These are phyloP conservation scores for Cynocephalus volans DNA, from an alignment of 2,113 vertebrate species.

Conservation along the genomic window DNA sequence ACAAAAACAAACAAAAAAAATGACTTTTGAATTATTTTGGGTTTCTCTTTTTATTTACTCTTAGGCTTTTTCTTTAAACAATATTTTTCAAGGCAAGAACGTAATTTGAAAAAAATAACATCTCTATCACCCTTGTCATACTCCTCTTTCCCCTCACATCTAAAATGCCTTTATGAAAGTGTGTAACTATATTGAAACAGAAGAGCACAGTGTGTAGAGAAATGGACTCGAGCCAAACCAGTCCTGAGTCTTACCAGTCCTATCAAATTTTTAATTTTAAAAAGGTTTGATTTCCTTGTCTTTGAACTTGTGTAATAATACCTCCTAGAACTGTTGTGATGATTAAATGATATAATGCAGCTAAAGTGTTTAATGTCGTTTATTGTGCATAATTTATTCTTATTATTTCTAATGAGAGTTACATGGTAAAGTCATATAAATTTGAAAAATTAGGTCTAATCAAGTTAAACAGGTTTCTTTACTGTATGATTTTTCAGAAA, in stretches of 20 bases:
- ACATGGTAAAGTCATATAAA: not conserved
- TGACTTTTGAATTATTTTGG: not conserved
- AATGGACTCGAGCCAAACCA: not conserved
- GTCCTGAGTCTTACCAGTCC: not conserved
- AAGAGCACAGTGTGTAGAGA: not conserved
- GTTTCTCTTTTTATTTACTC: not conserved
- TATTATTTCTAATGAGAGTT: not conserved
- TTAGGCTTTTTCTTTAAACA: not conserved
- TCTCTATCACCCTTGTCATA: not conserved
- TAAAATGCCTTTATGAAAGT: not conserved
- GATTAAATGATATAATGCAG: not conserved
- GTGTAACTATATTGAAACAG: not conserved
- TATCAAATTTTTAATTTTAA: not conserved
- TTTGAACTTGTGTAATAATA: not conserved
- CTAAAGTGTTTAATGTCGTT: not conserved
- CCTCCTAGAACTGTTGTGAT: not conserved
- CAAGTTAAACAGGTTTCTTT: not conserved
- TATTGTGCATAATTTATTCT: not conserved
- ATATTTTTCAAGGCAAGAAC: not conserved
- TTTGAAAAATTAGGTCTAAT: slow-evolving; percentile 19
- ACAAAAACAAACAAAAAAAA: not conserved
- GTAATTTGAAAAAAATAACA: not conserved
- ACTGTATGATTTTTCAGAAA: not conserved
- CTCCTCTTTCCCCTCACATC: not conserved
- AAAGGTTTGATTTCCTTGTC: not conserved